Evolutionary conservation across 2,888 invertebrate species (phyloP).

Genomic region (Yponomeuta malinellus): DNA sequence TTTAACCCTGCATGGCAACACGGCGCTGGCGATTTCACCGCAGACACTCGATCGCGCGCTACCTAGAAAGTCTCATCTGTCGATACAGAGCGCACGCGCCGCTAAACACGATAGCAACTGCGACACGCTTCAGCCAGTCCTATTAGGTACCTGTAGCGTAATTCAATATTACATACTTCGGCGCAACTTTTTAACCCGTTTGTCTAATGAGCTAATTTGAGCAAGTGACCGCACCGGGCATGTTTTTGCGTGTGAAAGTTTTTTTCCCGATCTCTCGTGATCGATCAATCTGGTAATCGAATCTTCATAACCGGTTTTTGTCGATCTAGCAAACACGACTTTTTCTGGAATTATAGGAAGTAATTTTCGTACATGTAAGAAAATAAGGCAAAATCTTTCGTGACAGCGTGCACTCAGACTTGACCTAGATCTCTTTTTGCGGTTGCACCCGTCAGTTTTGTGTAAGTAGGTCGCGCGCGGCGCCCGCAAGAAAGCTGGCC

Average conservation of each 20-base stretch:
- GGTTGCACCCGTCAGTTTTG: constrained; percentile 36
- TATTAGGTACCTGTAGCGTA: neutral
- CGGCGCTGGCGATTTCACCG: constrained; percentile 52
- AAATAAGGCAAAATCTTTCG: constrained; percentile 22
- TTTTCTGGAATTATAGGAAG: neutral
- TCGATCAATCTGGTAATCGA: neutral
- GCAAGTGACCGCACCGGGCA: neutral
- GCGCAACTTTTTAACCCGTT: neutral
- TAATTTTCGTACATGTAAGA: neutral
- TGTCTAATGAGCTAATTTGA: neutral
- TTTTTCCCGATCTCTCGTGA: neutral
- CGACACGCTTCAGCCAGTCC: neutral
- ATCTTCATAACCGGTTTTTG: neutral
- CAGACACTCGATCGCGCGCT: constrained; percentile 52
- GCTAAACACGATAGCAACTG: neutral
- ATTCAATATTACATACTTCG: neutral
- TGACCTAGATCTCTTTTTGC: constrained; percentile 31
- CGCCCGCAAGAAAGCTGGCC: constrained; percentile 60
- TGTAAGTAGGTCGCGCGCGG: constrained; percentile 44
- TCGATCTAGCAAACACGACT: neutral
- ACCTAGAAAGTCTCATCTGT: constrained; percentile 62
- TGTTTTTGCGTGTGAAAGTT: neutral
- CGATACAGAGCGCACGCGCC: constrained; percentile 29
- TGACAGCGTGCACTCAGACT: constrained; percentile 22
- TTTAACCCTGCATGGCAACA: constrained; percentile 1